These are phyloP conservation scores for Tetragonula clypearis DNA, from an alignment of 1,140 invertebrate species.

Conservation along the genomic window DNA sequence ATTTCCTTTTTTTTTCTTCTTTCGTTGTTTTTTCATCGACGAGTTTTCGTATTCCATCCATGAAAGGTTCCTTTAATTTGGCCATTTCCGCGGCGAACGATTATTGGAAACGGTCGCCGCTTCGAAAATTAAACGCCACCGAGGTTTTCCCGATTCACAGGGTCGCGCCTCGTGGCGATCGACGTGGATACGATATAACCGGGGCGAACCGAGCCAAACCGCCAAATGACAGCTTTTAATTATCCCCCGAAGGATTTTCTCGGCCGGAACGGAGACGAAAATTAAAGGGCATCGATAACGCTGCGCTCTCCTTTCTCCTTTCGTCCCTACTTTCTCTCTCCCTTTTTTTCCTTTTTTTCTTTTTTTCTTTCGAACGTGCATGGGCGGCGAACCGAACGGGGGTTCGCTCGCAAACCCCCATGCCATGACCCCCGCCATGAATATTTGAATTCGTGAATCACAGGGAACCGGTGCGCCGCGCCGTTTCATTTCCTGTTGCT, in stretches of 20 bases:
- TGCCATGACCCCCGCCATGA: slow-evolving; percentile 50
- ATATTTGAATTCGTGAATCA: slow-evolving; percentile 77
- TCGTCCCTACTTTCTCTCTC: background rate
- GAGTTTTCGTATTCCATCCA: background rate
- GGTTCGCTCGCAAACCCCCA: background rate
- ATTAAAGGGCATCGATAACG: slow-evolving; percentile 39
- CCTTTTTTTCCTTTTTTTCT: background rate
- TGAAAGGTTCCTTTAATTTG: background rate
- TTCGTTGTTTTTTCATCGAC: too few relatives aligned
- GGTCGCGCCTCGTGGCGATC: background rate
- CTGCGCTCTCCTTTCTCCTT: slow-evolving; percentile 5
- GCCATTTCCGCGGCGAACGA: background rate
- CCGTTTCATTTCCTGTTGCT: slow-evolving; percentile 65
- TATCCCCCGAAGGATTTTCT: slow-evolving; percentile 31
- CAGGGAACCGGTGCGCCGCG: slow-evolving; percentile 59
- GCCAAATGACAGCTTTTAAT: slow-evolving; percentile 26
- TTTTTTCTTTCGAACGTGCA: too few relatives aligned
- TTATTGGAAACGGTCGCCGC: slow-evolving; percentile 1
- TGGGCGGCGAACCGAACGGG: background rate
- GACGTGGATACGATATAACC: background rate
- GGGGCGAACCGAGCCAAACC: too few relatives aligned
- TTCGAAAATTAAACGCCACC: slow-evolving; percentile 4
- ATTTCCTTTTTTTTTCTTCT: too few relatives aligned
- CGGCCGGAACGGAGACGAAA: slow-evolving; percentile 28
- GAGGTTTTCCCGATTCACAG: background rate